Evolutionary conservation across 1,140 invertebrate species (phyloP).

Genomic region (Bombus vancouverensis): DNA sequence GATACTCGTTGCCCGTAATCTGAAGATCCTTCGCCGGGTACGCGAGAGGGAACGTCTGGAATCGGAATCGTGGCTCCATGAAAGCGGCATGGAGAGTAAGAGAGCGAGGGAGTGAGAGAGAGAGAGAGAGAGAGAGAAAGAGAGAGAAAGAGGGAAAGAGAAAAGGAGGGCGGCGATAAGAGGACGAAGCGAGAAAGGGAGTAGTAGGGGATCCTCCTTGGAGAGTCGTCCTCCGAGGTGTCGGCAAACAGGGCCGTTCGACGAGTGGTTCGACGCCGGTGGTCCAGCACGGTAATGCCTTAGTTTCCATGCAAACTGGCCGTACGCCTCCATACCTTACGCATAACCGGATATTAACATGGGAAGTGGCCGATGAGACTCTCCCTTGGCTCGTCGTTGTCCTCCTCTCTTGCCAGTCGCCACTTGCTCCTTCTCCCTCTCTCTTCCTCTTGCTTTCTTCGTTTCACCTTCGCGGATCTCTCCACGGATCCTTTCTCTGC

Average conservation of each 20-base stretch:
- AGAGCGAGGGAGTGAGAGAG: constrained; percentile 1
- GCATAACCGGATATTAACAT: constrained; percentile 81
- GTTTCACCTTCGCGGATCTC: neutral
- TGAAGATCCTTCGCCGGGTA: constrained; percentile 70
- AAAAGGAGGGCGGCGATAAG: constrained; percentile 32
- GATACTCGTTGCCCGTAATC: constrained; percentile 65
- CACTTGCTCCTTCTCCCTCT: neutral
- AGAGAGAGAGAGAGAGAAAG: neutral
- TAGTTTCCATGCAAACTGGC: constrained; percentile 81
- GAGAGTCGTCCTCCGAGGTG: constrained; percentile 74
- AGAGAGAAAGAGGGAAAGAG: constrained; percentile 23
- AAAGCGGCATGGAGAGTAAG: constrained; percentile 38
- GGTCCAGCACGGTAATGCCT: constrained; percentile 79
- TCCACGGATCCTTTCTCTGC: neutral
- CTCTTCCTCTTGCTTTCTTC: neutral
- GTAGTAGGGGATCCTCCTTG: constrained; percentile 46
- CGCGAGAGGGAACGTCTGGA: constrained; percentile 52
- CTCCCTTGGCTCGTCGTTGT: constrained; percentile 47
- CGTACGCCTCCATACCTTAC: constrained; percentile 81
- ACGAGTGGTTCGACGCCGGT: constrained; percentile 80
- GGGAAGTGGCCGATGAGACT: constrained; percentile 78
- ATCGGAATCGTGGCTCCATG: constrained; percentile 70
- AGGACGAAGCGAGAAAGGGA: constrained; percentile 44
- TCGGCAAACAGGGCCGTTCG: constrained; percentile 79
- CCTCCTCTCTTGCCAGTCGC: constrained; percentile 29